phyloP scores from a whole-genome alignment of 2,113 vertebrate species.

The Siniperca knerii region DNA sequence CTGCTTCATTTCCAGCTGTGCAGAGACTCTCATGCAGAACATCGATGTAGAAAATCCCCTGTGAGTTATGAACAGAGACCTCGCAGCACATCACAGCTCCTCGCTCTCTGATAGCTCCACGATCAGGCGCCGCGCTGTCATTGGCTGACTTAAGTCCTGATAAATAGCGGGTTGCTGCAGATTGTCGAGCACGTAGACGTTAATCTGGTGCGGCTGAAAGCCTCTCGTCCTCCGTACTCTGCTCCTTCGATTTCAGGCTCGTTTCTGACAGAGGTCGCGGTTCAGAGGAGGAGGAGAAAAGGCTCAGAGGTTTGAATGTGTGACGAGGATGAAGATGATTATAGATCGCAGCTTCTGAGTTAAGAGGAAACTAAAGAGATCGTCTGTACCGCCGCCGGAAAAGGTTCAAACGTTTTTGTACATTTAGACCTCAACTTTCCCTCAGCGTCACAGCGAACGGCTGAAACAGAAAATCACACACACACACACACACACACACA shows the following conservation, averaged over 20 bases:
- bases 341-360: not conserved
- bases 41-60: too few species aligned
- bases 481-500: too few species aligned
- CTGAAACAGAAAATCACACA: too few species aligned
- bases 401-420: too few species aligned
- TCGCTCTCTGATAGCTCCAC: conserved; percentile 53
- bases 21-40: too few species aligned
- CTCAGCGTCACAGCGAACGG: too few species aligned
- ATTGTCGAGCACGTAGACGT: conserved; percentile 8
- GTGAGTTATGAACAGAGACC: conserved; percentile 25
- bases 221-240: not conserved
- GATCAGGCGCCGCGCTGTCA: conserved; percentile 68
- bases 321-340: not conserved
- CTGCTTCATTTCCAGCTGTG: too few species aligned
- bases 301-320: not conserved
- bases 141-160: conserved; percentile 56
- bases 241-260: conserved; percentile 12
- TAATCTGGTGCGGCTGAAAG: conserved; percentile 48
- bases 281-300: not conserved
- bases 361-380: too few species aligned
- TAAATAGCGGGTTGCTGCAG: conserved; percentile 24
- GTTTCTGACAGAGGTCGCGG: conserved; percentile 28
- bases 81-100: conserved; percentile 58
- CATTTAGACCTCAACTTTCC: too few species aligned
- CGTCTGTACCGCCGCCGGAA: too few species aligned